phyloP scores from a whole-genome alignment of 2,113 vertebrate species.

The Gallinago undulata region DNA sequence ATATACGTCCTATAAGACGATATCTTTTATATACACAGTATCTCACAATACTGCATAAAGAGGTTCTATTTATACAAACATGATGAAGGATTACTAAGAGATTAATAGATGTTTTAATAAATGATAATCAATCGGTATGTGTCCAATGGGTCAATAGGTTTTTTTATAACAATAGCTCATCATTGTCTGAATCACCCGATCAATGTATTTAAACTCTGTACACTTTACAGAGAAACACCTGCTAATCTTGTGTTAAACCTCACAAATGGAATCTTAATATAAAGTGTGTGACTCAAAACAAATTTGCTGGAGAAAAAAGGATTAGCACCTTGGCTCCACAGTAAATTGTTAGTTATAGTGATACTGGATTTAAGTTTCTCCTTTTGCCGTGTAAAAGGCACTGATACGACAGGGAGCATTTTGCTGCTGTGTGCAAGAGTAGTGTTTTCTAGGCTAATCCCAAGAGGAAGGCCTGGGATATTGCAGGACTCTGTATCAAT shows the following conservation, averaged over 20 bases:
- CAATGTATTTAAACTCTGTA: neutral
- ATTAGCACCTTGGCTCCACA: neutral
- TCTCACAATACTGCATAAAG: neutral
- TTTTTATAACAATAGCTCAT: neutral
- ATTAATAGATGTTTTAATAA: slow-evolving; percentile 35
- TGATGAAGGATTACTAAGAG: neutral
- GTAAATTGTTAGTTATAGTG: slow-evolving; percentile 22
- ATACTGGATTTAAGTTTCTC: slow-evolving; percentile 1
- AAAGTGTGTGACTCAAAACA: slow-evolving; percentile 28
- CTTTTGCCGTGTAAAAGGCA: neutral
- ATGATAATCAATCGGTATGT: neutral
- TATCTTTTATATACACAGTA: neutral
- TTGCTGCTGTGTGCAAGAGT: neutral
- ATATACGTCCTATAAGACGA: neutral
- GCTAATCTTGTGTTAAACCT: slow-evolving; percentile 45
- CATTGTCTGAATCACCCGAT: neutral
- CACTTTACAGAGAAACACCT: neutral
- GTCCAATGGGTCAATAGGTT: neutral
- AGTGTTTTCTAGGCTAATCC: neutral
- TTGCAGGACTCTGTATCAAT: neutral
- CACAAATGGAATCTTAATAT: slow-evolving; percentile 17
- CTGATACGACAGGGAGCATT: neutral
- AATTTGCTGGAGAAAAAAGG: slow-evolving; percentile 38
- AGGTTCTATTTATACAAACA: neutral
- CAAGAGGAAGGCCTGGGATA: neutral